Evolutionary conservation across 2,113 vertebrate species (phyloP).

Genomic region (Semnornis frantzii): DNA sequence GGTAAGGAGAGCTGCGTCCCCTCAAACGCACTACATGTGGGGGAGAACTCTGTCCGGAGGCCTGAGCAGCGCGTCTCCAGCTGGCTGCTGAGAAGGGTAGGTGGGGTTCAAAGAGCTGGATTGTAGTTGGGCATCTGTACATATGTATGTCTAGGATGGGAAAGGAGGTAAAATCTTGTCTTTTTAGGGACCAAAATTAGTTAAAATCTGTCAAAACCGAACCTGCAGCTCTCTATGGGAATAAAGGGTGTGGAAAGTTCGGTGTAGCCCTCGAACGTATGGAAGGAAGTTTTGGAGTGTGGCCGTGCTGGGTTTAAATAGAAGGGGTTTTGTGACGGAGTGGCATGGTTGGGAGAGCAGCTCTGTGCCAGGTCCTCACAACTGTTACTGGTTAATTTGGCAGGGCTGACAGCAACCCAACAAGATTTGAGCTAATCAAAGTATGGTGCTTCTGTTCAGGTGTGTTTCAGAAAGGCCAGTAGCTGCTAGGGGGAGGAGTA

Average conservation of each 20-base stretch:
- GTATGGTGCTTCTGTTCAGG: neutral
- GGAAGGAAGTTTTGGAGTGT: neutral
- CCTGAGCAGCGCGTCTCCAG: rapidly evolving
- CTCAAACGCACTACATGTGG: neutral
- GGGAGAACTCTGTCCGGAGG: rapidly evolving
- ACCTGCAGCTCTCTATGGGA: neutral
- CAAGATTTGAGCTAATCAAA: neutral
- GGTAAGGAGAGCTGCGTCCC: slow-evolving; percentile 66
- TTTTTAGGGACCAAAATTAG: rapidly evolving
- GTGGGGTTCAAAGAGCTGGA: neutral
- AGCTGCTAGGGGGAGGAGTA: neutral
- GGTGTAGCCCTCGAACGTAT: rapidly evolving
- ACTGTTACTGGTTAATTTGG: neutral
- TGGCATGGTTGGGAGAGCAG: neutral
- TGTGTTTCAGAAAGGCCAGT: neutral
- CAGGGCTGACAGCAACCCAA: neutral
- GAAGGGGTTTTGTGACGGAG: neutral
- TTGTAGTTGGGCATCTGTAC: rapidly evolving
- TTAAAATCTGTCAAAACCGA: rapidly evolving
- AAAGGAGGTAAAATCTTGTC: neutral
- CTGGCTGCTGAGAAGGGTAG: neutral
- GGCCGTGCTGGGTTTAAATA: rapidly evolving
- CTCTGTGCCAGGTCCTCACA: too few relatives aligned
- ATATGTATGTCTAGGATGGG: rapidly evolving
- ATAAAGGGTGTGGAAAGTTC: too few relatives aligned